A percentile compares a stretch with the other conserved stretches of the same genome.
Evolutionary conservation across 1,140 invertebrate species (phyloP).

Genomic region (Drosophila sp.): DNA sequence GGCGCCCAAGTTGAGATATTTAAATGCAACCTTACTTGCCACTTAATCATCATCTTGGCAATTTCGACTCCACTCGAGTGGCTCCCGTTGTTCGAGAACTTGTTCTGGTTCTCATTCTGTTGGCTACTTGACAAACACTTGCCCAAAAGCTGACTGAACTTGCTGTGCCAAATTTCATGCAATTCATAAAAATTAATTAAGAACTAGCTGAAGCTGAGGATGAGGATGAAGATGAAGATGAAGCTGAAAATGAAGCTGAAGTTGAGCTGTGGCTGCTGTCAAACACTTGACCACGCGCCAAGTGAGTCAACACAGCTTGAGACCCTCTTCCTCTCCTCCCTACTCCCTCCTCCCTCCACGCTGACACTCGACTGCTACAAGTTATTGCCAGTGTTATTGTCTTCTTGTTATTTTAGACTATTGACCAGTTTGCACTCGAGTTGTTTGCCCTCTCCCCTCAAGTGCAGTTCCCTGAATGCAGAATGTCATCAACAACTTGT

Average conservation of each 20-base stretch:
- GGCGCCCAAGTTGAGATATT: neutral
- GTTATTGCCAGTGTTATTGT: conserved; percentile 79
- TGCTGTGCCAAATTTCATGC: conserved; percentile 63
- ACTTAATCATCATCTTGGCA: conserved; percentile 26
- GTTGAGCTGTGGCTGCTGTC: conserved; percentile 35
- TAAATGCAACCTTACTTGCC: conserved; percentile 12
- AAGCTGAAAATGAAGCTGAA: neutral
- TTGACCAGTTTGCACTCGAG: conserved; percentile 77
- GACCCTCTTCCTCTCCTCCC: conserved; percentile 21
- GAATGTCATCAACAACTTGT: conserved; percentile 40
- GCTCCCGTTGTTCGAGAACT: conserved; percentile 18
- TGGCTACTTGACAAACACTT: conserved; percentile 44
- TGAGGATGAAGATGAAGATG: neutral
- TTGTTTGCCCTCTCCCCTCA: conserved; percentile 57
- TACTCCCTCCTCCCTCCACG: neutral
- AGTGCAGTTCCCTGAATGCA: conserved; percentile 15
- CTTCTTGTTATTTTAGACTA: conserved; percentile 81
- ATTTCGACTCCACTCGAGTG: conserved; percentile 29
- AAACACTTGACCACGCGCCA: conserved; percentile 69
- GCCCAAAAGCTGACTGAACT: conserved; percentile 53
- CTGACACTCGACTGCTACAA: conserved; percentile 49
- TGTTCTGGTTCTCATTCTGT: neutral
- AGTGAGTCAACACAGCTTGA: conserved; percentile 54
- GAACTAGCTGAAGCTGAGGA: conserved; percentile 44
- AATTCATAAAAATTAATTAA: conserved; percentile 83